Evolutionary conservation across 2,888 invertebrate genomes (phyloP), one percentile per base, ranked within the genome.

Genomic region (Eupithecia insigniata): DNA sequence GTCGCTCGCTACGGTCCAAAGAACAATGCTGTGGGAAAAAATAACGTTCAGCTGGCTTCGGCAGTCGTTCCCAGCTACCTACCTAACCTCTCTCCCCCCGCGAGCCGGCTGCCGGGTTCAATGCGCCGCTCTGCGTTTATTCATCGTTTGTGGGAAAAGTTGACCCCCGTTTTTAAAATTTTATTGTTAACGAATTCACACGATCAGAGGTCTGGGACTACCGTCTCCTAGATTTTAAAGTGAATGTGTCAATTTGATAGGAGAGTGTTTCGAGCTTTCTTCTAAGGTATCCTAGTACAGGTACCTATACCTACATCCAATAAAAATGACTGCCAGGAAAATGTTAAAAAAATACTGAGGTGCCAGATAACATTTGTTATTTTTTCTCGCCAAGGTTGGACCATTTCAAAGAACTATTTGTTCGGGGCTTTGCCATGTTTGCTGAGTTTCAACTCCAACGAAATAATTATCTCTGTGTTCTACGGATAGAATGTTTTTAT

Each of bases 1-100:
- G 87, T 89, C 87, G 84, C 83, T 85, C 86, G 92, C 87, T 87
- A 92, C 93, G 93, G 93, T 92, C 92, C 90, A 91, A 92, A 91
- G 93, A 92, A 93, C 93, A 93, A 93, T 93, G 94, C 93, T 94
- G 94, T 94, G 94, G 94, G 94, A 94, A 94, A 94, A 94, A 94
- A 93, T 94, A 94, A 94, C 94, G 94, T 94, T 92, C 94, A 94
- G 93, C 94, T 93, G 93, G 92, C 92, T 92, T 92, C 92, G 92
- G 85, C 92, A 89, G 89, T 92, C 93, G 93, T 93, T 93, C 92
- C 92, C 93, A 92, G 92, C 92, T 92, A 92, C 91, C 93, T 92
- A 92, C 92, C 89, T 87, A 86, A 84, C 89, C 88, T 87, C 91
- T 86, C 91, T 90, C 91, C 92, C 92, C 91, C 92, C 93, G 89